phyloP scores from a whole-genome alignment of 2,113 vertebrate genomes.

The Oxygymnocypris stewartii region DNA sequence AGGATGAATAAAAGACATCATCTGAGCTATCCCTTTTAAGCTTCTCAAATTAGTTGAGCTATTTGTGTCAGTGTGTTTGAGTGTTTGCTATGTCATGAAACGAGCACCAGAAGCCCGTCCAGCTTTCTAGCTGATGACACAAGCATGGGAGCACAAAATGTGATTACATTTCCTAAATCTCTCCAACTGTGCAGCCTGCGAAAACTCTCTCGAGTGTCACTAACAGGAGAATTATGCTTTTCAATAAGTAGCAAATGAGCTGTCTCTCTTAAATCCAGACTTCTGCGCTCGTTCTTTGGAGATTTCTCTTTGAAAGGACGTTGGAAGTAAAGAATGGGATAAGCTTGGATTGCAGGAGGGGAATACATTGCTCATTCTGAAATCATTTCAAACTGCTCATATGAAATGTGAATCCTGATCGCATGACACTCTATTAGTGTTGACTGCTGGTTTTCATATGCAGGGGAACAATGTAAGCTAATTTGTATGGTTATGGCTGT shows the following conservation, averaged over 20 bases:
- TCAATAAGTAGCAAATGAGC: conserved; percentile 43
- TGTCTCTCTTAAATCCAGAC: conserved; percentile 7
- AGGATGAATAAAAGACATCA: not conserved
- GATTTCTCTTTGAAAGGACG: conserved; percentile 31
- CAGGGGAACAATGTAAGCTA: conserved; percentile 1
- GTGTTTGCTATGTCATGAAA: not conserved
- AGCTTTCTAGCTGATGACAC: conserved; percentile 9
- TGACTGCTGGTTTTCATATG: conserved; percentile 15
- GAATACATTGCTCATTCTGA: conserved; percentile 19
- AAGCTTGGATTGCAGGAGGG: conserved; percentile 33
- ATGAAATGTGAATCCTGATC: conserved; percentile 10
- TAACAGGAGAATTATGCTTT: conserved; percentile 38
- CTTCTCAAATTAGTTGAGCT: not conserved
- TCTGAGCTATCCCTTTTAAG: not conserved
- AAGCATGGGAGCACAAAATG: conserved; percentile 6
- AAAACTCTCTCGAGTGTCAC: conserved; percentile 1
- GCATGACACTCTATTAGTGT: not conserved
- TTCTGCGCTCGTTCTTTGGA: not conserved
- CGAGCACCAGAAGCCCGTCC: conserved; percentile 15
- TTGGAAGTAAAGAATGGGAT: conserved; percentile 24
- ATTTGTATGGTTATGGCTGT: not conserved
- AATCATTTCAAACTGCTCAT: not conserved
- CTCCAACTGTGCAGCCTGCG: not conserved
- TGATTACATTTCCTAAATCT: conserved; percentile 36
- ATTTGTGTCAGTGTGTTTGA: not conserved